These are phyloP conservation scores for Tympanuchus pallidicinctus DNA, from an alignment of 2,113 vertebrate species.

Conservation along the genomic window DNA sequence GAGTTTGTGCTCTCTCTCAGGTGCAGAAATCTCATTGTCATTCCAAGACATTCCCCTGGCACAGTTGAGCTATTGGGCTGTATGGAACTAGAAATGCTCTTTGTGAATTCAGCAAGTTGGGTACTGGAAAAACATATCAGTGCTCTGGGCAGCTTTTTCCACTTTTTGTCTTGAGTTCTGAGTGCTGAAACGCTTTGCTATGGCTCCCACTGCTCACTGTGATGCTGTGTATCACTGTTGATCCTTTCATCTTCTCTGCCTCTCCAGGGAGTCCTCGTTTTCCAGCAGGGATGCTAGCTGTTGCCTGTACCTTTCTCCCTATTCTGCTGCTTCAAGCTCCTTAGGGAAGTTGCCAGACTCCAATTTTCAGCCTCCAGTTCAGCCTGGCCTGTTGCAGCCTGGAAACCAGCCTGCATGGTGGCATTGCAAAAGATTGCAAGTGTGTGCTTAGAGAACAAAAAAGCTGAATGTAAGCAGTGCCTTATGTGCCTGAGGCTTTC, in stretches of 20 bases:
- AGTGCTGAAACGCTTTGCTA: background rate
- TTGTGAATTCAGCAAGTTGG: background rate
- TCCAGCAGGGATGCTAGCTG: background rate
- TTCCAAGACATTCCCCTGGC: background rate
- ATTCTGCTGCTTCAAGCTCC: background rate
- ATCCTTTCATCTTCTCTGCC: background rate
- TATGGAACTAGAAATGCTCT: background rate
- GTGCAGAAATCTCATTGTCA: background rate
- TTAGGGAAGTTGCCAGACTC: background rate
- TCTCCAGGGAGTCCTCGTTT: background rate
- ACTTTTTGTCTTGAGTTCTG: background rate
- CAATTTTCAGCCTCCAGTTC: background rate
- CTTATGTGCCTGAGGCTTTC: background rate
- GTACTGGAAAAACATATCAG: background rate
- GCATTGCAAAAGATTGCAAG: background rate
- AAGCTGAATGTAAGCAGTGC: background rate
- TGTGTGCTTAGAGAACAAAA: background rate
- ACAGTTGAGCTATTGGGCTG: background rate
- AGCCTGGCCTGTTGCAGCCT: background rate
- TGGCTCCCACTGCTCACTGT: background rate
- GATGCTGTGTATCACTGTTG: rapidly evolving
- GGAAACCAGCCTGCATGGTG: background rate
- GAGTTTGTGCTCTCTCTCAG: background rate
- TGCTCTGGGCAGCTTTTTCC: background rate
- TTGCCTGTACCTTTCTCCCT: background rate